Conservation (phyloP, 2,888 invertebrate species). For the Neuroscelio doddi region DNA sequence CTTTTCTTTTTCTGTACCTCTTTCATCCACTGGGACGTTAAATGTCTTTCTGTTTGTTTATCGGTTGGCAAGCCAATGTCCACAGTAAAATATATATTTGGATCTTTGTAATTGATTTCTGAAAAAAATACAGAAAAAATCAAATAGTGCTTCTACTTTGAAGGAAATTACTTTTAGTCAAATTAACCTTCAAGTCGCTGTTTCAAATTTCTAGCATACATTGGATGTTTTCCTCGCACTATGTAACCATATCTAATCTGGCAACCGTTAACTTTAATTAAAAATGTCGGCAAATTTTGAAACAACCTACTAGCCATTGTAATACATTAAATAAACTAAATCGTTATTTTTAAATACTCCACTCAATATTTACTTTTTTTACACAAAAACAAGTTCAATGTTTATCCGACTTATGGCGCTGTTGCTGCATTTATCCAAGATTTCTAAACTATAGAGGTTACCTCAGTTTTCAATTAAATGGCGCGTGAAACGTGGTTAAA, state of each 20-base stretch:
- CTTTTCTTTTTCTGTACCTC: constrained; percentile 75
- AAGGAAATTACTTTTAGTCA: constrained; percentile 1
- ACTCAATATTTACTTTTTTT: not conserved
- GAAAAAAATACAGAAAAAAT: constrained; percentile 39
- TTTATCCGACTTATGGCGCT: not conserved
- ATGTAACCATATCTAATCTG: constrained; percentile 12
- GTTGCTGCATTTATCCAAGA: too few species aligned
- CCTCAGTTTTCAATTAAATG: too few species aligned
- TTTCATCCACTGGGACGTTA: constrained; percentile 74
- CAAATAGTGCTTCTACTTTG: too few species aligned
- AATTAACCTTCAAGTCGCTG: constrained; percentile 79
- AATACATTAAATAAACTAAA: not conserved
- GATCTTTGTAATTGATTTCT: constrained; percentile 75
- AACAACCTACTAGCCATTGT: constrained; percentile 15
- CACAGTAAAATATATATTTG: constrained; percentile 74
- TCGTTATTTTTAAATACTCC: not conserved
- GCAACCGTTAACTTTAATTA: constrained; percentile 3
- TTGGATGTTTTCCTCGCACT: constrained; percentile 79
- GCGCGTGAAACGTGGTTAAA: too few species aligned
- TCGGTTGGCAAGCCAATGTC: constrained; percentile 78
- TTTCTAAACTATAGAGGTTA: too few species aligned
- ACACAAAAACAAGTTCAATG: too few species aligned
- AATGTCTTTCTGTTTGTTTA: constrained; percentile 65
- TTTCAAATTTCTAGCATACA: constrained; percentile 78
- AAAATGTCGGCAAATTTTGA: not conserved